Evolutionary conservation across 2,113 vertebrate genomes (phyloP), one percentile per base, ranked within the genome.

Genomic region (Prietella phreatophila): DNA sequence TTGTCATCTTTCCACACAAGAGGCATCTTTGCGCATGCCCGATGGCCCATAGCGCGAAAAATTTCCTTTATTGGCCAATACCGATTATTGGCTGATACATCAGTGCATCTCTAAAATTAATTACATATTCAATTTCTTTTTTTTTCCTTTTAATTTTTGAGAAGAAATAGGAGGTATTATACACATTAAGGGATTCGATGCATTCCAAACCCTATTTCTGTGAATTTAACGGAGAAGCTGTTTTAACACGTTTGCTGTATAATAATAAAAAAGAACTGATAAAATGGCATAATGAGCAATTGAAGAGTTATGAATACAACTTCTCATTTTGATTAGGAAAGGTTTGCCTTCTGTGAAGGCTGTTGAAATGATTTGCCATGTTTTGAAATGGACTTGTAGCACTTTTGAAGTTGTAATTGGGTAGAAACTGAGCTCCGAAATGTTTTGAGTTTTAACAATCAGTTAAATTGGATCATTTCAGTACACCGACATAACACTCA

Each of bases 321-420:
- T 80, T 53, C 11, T 83, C 20, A 65, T 61, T 83, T 30, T 75
- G 17, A 83, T 84, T 60, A 79, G 63, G 55, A 76, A 10, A 69
- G 82, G 88, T 88, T 89, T 89, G 50, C 91, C 94, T 94, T 94
- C 94, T 89, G 89, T 94, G 94, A 94, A 94, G 94, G 93, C 8
- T 85, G 3, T 39, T 30, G 76, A 89, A 82, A 47, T n/a, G 55
- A 85, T 73, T 81, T 65, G 30, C 80, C 60, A 89, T 79, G 82
- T 84, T 88, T 83, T 65, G 17, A 65, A 83, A 87, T 83, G 80
- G 69, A 86, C 50, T n/a, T 30, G 19, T 82, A 87, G 19, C 47
- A 83, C 83, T 73, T 83, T 81, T 63, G 56, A 63, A 36, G 73
- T 84, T 82, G 50, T 33, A 36, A 60, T 13, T 13, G 79, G 60